Conservation (phyloP, 2,797 vertebrate genomes). For the Chrysolophus pictus region DNA sequence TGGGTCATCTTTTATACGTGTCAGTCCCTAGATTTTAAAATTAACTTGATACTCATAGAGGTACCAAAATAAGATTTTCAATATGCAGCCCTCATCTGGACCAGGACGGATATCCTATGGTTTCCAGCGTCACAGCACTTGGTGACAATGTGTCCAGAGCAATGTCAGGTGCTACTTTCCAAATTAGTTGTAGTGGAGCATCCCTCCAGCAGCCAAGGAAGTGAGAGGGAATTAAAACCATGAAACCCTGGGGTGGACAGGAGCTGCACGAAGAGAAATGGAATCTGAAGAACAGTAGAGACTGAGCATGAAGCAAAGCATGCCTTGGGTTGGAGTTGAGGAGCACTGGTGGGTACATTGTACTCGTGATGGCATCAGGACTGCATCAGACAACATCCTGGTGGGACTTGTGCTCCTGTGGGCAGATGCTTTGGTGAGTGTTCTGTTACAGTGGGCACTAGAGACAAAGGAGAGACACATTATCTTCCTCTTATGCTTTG, state of each 20-base stretch:
- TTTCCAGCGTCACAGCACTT: background rate
- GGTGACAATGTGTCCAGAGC: too few relatives aligned
- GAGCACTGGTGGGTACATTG: background rate
- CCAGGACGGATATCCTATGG: background rate
- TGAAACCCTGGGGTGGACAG: background rate
- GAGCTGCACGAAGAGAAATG: background rate
- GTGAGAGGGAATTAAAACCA: background rate
- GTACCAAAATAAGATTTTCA: background rate
- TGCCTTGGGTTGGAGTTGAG: background rate
- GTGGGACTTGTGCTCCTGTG: rapidly evolving
- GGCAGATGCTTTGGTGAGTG: background rate
- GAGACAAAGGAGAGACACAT: background rate
- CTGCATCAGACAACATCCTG: too few relatives aligned
- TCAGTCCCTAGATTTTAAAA: background rate
- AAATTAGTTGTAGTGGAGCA: background rate
- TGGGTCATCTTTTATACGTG: background rate
- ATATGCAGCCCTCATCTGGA: background rate
- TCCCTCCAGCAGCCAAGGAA: background rate
- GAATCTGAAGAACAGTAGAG: background rate
- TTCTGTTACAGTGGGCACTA: background rate
- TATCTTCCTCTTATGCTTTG: background rate
- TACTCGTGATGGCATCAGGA: background rate
- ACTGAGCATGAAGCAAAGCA: background rate
- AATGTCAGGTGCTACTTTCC: background rate
- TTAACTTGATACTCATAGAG: background rate